Evolutionary conservation across 2,888 invertebrate genomes (phyloP), one percentile per base, ranked within the genome.

Genomic region (Thymelicus sylvestris): DNA sequence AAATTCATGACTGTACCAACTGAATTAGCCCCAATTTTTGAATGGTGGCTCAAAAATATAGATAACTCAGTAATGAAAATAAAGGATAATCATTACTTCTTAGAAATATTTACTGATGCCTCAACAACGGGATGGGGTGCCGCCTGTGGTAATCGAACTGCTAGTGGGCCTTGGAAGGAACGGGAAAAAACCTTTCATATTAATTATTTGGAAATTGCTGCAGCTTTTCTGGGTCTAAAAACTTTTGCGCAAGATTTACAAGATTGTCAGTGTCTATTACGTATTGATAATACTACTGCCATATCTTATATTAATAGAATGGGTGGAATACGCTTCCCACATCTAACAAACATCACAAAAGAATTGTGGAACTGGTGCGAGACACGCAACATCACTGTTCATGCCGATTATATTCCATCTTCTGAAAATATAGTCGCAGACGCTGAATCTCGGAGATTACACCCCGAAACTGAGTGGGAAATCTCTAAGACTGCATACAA

Each of bases 351-450:
- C 6, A 19, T 69, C 5, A 71, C 71, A 39, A 55, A 61, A 47
- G 8, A 71, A 8, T 50, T 75, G 57, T 74, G 74, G 74, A 73
- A 76, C 52, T 75, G 73, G 72, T 75, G 74, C 15, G 73, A 74
- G 62, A 2, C 12, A 1, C 44, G 66, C 6, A 70, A 66, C 0
- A 68, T 72, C 12, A 44, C 47, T 13, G 67, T 73, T 12, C 69
- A 62, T 63, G 74, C 71, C 3, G 71, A 62, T 4, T 74, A 72
- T n/a, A 72, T 74, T n/a, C 50, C 50, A 0, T 76, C 73, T 68
- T 72, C 73, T 31, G 74, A 76, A 15, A 74, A 75, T 64, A 8
- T 7, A 5, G 57, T 71, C 19, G 75, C 72, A 6, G 74, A 74
- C 48, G 66, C 65, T 19, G 75, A 72, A 55, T 75, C 75, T 5